Evolutionary conservation across 2,113 vertebrate genomes (phyloP).

Genomic region (Canis aureus): DNA sequence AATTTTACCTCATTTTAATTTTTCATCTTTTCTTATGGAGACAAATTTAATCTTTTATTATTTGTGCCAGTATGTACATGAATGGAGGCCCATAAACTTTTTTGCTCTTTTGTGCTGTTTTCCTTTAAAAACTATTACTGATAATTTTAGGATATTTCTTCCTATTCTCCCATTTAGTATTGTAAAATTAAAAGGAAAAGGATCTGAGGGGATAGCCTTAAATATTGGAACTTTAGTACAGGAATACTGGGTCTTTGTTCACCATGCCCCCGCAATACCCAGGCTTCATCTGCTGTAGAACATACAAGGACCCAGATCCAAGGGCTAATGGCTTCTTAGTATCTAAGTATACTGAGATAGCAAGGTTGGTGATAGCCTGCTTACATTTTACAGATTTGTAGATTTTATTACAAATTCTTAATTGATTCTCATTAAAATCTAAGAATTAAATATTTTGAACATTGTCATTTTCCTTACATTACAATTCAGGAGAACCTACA

Average conservation of each 20-base stretch:
- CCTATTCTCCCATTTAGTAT: background rate
- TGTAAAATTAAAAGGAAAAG: background rate
- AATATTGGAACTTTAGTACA: background rate
- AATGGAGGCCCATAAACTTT: slow-evolving; percentile 45
- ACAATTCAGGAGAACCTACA: background rate
- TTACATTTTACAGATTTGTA: background rate
- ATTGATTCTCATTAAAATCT: background rate
- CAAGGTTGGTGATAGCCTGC: background rate
- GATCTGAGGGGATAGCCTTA: background rate
- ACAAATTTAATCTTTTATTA: slow-evolving; percentile 70
- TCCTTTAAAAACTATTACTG: background rate
- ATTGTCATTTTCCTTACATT: background rate
- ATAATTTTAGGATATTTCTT: background rate
- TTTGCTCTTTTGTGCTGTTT: slow-evolving; percentile 42
- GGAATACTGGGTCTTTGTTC: background rate
- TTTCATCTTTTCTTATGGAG: slow-evolving; percentile 65
- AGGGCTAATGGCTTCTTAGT: background rate
- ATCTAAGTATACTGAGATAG: background rate
- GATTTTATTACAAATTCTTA: background rate
- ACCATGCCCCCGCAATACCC: background rate
- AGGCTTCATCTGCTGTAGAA: background rate
- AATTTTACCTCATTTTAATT: slow-evolving; percentile 71
- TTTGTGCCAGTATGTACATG: slow-evolving; percentile 19
- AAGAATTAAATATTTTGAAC: background rate
- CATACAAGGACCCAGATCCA: background rate